Evolutionary conservation across 2,113 vertebrate genomes (phyloP).

Genomic region (Sinocyclocheilus grahami): DNA sequence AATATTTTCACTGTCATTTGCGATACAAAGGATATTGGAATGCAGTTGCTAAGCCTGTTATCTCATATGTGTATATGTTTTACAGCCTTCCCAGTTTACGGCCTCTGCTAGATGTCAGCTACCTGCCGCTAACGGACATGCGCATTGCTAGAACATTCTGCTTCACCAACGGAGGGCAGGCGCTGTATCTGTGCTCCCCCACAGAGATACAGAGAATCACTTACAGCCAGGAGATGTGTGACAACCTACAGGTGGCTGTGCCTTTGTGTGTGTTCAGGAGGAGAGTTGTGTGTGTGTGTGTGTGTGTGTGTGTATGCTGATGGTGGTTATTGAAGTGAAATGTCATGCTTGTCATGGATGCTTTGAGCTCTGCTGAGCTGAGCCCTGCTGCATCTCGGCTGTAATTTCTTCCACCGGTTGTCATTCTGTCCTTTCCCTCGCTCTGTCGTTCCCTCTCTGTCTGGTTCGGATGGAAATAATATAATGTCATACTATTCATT

Average conservation of each 20-base stretch:
- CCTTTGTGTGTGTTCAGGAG: not conserved
- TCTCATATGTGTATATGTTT: constrained; percentile 18
- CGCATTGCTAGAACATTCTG: constrained; percentile 97
- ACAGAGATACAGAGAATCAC: constrained; percentile 97
- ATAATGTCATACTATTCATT: not conserved
- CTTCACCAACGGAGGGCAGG: constrained; percentile 94
- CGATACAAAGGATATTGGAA: not conserved
- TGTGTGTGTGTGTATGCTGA: constrained; percentile 16
- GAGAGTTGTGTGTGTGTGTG: not conserved
- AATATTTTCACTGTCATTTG: constrained; percentile 1
- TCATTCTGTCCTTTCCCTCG: constrained; percentile 13
- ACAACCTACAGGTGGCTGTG: constrained; percentile 89
- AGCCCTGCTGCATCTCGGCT: constrained; percentile 48
- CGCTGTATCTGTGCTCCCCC: constrained; percentile 94
- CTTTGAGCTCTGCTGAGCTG: constrained; percentile 55
- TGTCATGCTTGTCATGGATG: constrained; percentile 64
- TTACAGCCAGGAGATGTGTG: constrained; percentile 97
- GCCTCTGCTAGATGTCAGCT: constrained; percentile 92
- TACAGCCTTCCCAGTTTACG: constrained; percentile 93
- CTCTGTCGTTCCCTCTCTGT: constrained; percentile 6
- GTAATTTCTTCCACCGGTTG: constrained; percentile 37
- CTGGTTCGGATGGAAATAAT: constrained; percentile 1
- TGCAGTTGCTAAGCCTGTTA: not conserved
- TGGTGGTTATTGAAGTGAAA: constrained; percentile 57
- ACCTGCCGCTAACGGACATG: constrained; percentile 94